Evolutionary conservation across 2,113 vertebrate genomes (phyloP).

Genomic region (Chinchilla lanigera): DNA sequence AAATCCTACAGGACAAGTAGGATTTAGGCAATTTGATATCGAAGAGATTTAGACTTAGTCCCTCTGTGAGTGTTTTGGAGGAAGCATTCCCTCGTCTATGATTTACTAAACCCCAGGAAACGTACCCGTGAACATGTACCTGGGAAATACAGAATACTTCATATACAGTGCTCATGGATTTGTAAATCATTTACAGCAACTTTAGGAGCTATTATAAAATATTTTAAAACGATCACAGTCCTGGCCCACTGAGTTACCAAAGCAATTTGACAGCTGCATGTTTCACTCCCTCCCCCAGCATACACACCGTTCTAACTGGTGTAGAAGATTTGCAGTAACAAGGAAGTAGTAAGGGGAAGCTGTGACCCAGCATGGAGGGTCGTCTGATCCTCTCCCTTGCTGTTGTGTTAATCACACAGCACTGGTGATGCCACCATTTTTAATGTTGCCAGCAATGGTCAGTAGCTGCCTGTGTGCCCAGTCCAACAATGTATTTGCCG

Average conservation of each 20-base stretch:
- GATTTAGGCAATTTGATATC: neutral
- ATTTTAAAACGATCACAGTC: neutral
- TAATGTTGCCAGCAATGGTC: neutral
- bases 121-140: neutral
- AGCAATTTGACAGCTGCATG: neutral
- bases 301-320: neutral
- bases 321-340: neutral
- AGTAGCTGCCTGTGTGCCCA: neutral
- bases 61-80: neutral
- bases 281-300: neutral
- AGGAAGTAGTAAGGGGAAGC: neutral
- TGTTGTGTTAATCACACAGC: neutral
- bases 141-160: neutral
- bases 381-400: neutral
- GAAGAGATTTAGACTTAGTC: neutral
- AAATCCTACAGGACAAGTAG: neutral
- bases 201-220: conserved; percentile 37
- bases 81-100: neutral
- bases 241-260: neutral
- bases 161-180: neutral
- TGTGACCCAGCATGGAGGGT: neutral
- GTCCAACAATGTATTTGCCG: neutral
- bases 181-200: conserved; percentile 38
- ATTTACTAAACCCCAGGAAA: neutral
- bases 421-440: neutral